Percentiles rank a stretch among this genome's conserved stretches.
Conservation (phyloP, 2,888 invertebrate species). For the Thelaira solivaga region DNA sequence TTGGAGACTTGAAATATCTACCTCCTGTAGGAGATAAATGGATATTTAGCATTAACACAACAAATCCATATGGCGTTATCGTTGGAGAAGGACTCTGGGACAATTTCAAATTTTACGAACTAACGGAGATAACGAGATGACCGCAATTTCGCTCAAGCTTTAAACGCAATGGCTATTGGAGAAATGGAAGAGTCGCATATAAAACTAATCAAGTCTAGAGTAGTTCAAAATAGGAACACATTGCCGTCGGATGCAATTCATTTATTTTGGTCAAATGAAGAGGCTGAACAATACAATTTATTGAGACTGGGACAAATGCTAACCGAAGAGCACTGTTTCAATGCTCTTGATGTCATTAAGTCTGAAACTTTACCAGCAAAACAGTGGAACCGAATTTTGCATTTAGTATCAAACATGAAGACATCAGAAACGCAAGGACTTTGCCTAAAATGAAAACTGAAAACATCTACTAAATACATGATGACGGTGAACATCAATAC, state of each 20-base stretch:
- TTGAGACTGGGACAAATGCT: not conserved
- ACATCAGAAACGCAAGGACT: slow-evolving; percentile 38
- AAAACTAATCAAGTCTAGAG: not conserved
- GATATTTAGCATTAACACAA: not conserved
- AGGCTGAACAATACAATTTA: slow-evolving; percentile 7
- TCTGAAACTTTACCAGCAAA: not conserved
- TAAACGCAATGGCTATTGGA: not conserved
- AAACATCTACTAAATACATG: slow-evolving; percentile 36
- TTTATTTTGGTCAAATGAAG: slow-evolving; percentile 13
- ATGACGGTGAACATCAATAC: slow-evolving; percentile 27
- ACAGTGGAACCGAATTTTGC: not conserved
- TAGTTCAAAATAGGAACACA: not conserved
- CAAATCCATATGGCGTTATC: slow-evolving; percentile 16
- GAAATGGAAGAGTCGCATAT: too few species aligned
- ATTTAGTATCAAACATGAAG: slow-evolving; percentile 9
- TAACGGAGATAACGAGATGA: not conserved
- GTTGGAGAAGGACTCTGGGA: slow-evolving; percentile 1
- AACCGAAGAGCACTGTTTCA: not conserved
- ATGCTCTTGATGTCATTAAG: not conserved
- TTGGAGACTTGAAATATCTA: slow-evolving; percentile 2
- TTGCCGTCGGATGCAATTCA: slow-evolving; percentile 24
- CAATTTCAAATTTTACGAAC: not conserved
- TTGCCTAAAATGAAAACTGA: not conserved
- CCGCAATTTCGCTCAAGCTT: not conserved
- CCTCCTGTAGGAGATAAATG: slow-evolving; percentile 18